Evolutionary conservation across 2,797 vertebrate genomes (phyloP).

Genomic region (Philypnodon macrostomus): DNA sequence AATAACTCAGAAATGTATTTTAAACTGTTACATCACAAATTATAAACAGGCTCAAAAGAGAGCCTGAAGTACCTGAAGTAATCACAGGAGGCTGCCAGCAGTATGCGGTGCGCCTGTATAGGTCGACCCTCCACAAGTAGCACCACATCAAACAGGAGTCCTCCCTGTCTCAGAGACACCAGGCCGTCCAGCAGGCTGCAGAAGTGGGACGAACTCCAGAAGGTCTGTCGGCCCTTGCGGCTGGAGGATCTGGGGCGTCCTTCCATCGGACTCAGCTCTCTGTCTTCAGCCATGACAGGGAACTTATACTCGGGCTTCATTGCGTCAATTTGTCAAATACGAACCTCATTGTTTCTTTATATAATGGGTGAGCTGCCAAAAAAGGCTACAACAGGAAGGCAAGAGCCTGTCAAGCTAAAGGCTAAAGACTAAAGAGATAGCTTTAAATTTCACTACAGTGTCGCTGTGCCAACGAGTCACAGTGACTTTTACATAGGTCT

Average conservation of each 20-base stretch:
- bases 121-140: slow-evolving; percentile 88
- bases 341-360: background rate
- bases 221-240: slow-evolving; percentile 77
- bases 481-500: background rate
- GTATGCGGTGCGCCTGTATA: slow-evolving; percentile 90
- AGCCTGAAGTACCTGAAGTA: slow-evolving; percentile 91
- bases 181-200: slow-evolving; percentile 87
- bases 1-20: no score
- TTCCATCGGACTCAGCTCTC: slow-evolving; percentile 60
- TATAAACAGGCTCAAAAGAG: background rate
- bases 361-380: background rate
- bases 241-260: slow-evolving; percentile 60
- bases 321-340: background rate
- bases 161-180: slow-evolving; percentile 81
- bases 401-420: slow-evolving; percentile 4
- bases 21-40: no score
- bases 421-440: slow-evolving; percentile 7
- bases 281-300: slow-evolving; percentile 79
- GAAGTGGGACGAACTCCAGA: slow-evolving; percentile 83
- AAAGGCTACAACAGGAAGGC: background rate
- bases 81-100: slow-evolving; percentile 92
- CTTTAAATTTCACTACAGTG: background rate
- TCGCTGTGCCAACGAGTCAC: background rate
- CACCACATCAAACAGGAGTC: slow-evolving; percentile 90
- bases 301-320: slow-evolving; percentile 44